These are phyloP conservation scores for Hippopotamyrus pictus DNA, from an alignment of 2,797 vertebrate genomes.

Conservation along the genomic window DNA sequence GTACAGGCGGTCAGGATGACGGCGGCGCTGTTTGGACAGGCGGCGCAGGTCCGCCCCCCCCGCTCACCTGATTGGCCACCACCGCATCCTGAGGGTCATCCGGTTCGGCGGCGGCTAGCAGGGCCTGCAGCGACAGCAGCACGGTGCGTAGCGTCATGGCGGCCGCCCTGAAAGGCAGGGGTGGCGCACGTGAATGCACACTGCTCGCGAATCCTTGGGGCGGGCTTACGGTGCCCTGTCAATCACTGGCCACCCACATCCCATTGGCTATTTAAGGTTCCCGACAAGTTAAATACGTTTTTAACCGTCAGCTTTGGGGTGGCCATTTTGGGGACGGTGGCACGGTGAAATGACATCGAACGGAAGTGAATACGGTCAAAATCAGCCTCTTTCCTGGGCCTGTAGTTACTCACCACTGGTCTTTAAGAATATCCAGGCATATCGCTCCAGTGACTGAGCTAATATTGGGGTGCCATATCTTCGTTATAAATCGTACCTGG, in stretches of 20 bases:
- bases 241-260: background rate
- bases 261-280: background rate
- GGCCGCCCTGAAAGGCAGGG: constrained; percentile 75
- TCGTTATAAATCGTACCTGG: constrained; percentile 97
- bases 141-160: constrained; percentile 98
- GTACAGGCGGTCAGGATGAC: background rate
- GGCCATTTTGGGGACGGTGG: background rate
- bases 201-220: background rate
- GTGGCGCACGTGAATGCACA: background rate
- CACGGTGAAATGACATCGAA: background rate
- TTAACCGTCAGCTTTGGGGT: background rate
- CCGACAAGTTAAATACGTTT: background rate
- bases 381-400: background rate
- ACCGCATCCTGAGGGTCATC: constrained; percentile 98
- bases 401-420: constrained; percentile 84
- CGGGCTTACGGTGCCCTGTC: background rate
- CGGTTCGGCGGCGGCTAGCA: constrained; percentile 93
- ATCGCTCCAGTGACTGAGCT: constrained; percentile 98
- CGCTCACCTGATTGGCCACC: constrained; percentile 90
- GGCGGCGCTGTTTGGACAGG: background rate
- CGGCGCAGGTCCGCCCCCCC: too few species aligned
- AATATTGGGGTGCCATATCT: constrained; percentile 99
- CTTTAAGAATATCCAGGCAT: constrained; percentile 99
- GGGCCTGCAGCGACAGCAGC: constrained; percentile 91
- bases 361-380: background rate